Base-by-base conservation (phyloP, 1,140 invertebrate genomes). In the Apis cerana region DNA sequence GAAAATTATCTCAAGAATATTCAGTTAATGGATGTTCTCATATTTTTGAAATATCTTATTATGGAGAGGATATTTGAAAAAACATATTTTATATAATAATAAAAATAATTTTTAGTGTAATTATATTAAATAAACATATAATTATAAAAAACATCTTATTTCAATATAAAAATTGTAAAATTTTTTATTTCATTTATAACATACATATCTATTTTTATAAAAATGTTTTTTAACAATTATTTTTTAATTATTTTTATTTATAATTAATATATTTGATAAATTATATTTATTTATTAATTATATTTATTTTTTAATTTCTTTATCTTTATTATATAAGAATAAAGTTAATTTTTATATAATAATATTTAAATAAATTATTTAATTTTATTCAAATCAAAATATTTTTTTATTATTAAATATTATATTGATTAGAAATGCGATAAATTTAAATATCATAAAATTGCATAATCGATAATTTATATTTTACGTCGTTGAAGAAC, bases 401-500 rank as follows among this genome's bases (percentile, higher is more conserved):
- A 19, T 48, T 56, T 33, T 10, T 54, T 43, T 76, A 21, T 12
- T 23, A 76, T 76, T 58, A 76, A 64, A 76, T 68, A 56, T 17
- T 82, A 27, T 61, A n/a, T 68, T 82, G 80, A 82, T 50, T 50
- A 54, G 17, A 76, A 76, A 12, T 23, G 72, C 80, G 80, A 76
- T 61, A 43, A 33, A 21, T 82, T 82, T 59, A 61, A 81, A 76
- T 43, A 61, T 61, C 3, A 15, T n/a, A 13, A 19, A 59, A 68
- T 15, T 75, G 9, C n/a, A 27, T 76, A 82, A 82, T 82, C 80
- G 54, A 82, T 82, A 76, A 58, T 68, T 54, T 15, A 54, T 43
- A 54, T 43, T 75, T 62, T 75, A 52, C 74, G 48, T 67, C 64
- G 56, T 82, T 59, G 72, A 54, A 27, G 54, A 80, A 64, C 48